A percentile compares a stretch with the other conserved stretches of the same genome.
These are phyloP conservation scores for Hirudo medicinalis DNA, from an alignment of 1,140 invertebrate species.

Conservation along the genomic window DNA sequence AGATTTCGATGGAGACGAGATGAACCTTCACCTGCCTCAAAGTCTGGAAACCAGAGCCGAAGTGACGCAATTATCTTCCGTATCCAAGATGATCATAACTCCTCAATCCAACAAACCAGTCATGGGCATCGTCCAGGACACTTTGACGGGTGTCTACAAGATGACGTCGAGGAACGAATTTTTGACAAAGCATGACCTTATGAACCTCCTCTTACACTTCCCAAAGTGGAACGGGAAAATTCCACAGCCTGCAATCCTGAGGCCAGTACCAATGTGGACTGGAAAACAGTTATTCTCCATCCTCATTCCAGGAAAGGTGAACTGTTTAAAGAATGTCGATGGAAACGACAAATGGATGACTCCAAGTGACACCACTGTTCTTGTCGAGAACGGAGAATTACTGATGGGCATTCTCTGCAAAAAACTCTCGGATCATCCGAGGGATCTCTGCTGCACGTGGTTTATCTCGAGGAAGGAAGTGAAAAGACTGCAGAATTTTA, in stretches of 20 bases:
- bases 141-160: conserved; percentile 90
- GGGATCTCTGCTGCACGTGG: conserved; percentile 91
- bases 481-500: conserved; percentile 94
- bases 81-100: conserved; percentile 93
- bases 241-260: conserved; percentile 92
- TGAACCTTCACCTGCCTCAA: conserved; percentile 98
- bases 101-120: conserved; percentile 53
- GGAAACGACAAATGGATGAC: conserved; percentile 99
- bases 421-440: conserved; percentile 86
- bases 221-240: conserved; percentile 98
- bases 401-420: conserved; percentile 89
- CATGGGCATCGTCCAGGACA: conserved; percentile 99
- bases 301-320: conserved; percentile 96
- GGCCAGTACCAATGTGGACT: conserved; percentile 95
- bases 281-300: conserved; percentile 92
- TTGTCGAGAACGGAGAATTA: conserved; percentile 94
- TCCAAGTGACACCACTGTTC: conserved; percentile 88
- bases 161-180: conserved; percentile 99
- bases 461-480: conserved; percentile 90
- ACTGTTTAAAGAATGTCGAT: conserved; percentile 90
- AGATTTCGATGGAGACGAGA: conserved; percentile 99
- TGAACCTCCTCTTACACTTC: conserved; percentile 96
- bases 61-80: conserved; percentile 92
- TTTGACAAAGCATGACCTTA: conserved; percentile 75
- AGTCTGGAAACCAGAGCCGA: conserved; percentile 97